Conservation (phyloP, 1,140 invertebrate genomes). For the Calliphora vicina region DNA sequence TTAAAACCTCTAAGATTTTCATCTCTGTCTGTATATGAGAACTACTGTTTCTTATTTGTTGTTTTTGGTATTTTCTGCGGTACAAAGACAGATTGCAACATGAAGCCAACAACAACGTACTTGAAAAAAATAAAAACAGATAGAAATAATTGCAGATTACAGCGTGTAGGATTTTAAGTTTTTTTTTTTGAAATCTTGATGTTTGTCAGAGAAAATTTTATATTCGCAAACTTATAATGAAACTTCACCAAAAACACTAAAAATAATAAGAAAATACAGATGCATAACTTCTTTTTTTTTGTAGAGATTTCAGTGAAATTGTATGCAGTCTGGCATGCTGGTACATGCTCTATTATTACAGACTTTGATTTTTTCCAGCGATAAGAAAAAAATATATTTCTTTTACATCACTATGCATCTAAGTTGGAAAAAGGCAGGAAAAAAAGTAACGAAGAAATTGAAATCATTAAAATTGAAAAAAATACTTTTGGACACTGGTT, state of each 20-base stretch:
- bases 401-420: neutral
- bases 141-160: conserved; percentile 16
- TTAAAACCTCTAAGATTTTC: neutral
- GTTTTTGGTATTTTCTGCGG: neutral
- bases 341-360: conserved; percentile 5
- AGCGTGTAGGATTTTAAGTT: conserved; percentile 13
- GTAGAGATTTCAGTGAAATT: neutral
- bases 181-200: neutral
- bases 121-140: neutral
- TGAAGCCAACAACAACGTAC: neutral
- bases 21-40: neutral
- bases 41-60: neutral
- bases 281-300: neutral
- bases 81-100: neutral
- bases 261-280: neutral
- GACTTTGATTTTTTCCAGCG: neutral
- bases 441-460: neutral
- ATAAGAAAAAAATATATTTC: neutral
- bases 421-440: neutral
- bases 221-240: neutral
- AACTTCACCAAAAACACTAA: neutral
- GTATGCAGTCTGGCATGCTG: neutral
- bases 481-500: neutral
- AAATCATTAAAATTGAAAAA: neutral
- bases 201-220: neutral